Conservation (phyloP, 1,140 invertebrate species). For the Cydia fagiglandana region DNA sequence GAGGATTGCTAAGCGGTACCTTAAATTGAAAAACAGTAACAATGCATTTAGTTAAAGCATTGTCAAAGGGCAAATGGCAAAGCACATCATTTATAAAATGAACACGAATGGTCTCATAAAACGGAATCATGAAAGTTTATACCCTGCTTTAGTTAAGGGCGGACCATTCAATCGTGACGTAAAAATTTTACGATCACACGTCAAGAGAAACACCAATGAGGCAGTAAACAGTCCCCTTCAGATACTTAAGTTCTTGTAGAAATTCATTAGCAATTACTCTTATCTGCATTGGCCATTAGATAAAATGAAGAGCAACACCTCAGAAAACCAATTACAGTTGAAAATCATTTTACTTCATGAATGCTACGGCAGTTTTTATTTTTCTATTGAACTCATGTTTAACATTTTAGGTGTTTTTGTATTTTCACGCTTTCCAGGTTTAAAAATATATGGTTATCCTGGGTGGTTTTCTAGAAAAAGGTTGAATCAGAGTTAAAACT, state of each 20-base stretch:
- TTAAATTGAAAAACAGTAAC: background rate
- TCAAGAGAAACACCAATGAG: slow-evolving; percentile 76
- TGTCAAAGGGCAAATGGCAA: slow-evolving; percentile 43
- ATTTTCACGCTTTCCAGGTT: too few species aligned
- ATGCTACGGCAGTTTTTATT: background rate
- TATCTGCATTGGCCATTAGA: slow-evolving; percentile 45
- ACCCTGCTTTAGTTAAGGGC: slow-evolving; percentile 74
- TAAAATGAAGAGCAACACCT: slow-evolving; percentile 20
- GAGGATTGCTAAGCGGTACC: too few species aligned
- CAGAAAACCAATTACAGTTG: background rate
- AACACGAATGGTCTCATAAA: slow-evolving; percentile 72
- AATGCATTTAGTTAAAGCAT: slow-evolving; percentile 23
- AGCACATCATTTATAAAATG: slow-evolving; percentile 74
- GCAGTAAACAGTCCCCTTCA: slow-evolving; percentile 67
- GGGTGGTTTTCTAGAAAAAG: too few species aligned
- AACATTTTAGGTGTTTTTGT: background rate
- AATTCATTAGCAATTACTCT: slow-evolving; percentile 68
- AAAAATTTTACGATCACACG: slow-evolving; percentile 77
- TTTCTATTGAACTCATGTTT: slow-evolving; percentile 2
- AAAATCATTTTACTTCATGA: background rate
- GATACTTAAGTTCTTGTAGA: slow-evolving; percentile 68
- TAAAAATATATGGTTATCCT: too few species aligned
- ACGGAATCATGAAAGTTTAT: slow-evolving; percentile 74
- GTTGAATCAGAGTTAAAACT: too few species aligned
- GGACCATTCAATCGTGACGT: slow-evolving; percentile 72